Evolutionary conservation across 1,140 invertebrate species (phyloP).

Genomic region (Bradynema listronoti): DNA sequence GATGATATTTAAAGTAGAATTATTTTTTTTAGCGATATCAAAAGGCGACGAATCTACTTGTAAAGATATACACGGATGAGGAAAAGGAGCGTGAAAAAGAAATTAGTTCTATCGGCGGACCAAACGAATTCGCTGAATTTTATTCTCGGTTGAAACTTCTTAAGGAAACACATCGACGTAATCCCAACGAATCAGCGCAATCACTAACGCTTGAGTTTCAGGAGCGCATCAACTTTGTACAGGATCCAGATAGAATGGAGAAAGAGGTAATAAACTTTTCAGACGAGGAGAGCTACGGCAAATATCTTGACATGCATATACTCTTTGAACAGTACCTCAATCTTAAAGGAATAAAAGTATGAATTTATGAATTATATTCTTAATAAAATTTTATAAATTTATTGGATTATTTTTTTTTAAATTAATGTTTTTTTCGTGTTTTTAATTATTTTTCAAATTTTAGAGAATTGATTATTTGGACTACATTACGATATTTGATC

Average conservation of each 20-base stretch:
- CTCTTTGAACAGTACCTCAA: conserved; percentile 93
- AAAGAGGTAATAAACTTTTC: conserved; percentile 75
- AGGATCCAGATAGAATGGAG: conserved; percentile 50
- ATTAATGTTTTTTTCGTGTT: neutral
- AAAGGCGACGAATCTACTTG: conserved; percentile 73
- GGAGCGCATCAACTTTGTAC: conserved; percentile 49
- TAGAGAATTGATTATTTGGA: conserved; percentile 91
- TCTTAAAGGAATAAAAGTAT: conserved; percentile 85
- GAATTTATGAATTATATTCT: conserved; percentile 8
- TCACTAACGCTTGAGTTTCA: conserved; percentile 43
- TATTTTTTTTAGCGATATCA: conserved; percentile 71
- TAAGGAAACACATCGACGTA: conserved; percentile 88
- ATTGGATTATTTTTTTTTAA: neutral
- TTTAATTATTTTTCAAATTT: conserved; percentile 58
- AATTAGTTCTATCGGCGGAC: conserved; percentile 73
- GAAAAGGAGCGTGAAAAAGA: conserved; percentile 65
- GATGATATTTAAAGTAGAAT: conserved; percentile 1
- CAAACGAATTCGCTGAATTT: conserved; percentile 96
- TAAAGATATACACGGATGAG: conserved; percentile 91
- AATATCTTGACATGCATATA: conserved; percentile 95
- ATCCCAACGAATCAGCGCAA: conserved; percentile 78
- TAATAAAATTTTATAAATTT: conserved; percentile 1
- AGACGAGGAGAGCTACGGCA: conserved; percentile 99
- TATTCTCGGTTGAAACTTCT: conserved; percentile 84
- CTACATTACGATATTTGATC: conserved; percentile 87